Evolutionary conservation across 2,888 invertebrate genomes (phyloP).

Genomic region (Hoplodrina ambigua): DNA sequence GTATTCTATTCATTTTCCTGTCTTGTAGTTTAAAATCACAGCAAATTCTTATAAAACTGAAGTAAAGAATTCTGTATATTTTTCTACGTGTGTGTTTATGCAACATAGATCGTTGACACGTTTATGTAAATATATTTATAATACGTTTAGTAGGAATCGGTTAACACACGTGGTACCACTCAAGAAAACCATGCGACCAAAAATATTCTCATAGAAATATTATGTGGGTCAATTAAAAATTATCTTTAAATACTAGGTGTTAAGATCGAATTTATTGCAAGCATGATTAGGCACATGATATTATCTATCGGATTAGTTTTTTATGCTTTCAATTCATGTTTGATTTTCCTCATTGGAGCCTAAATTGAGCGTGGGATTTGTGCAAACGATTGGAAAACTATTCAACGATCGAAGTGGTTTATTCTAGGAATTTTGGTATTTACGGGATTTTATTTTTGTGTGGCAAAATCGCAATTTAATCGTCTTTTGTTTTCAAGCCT

Average conservation of each 20-base stretch:
- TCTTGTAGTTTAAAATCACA: not conserved
- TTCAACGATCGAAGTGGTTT: not conserved
- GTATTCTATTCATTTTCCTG: not conserved
- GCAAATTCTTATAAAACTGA: not conserved
- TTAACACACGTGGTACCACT: conserved; percentile 35
- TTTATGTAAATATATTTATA: conserved; percentile 34
- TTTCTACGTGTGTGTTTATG: conserved; percentile 22
- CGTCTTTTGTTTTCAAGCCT: no score
- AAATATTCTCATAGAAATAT: conserved; percentile 22
- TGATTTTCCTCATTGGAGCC: conserved; percentile 17
- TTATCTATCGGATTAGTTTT: not conserved
- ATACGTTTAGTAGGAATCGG: conserved; percentile 29
- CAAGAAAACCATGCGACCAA: conserved; percentile 23
- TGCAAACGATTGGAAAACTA: not conserved
- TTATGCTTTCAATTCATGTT: not conserved
- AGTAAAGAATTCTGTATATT: conserved; percentile 14
- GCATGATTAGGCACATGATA: not conserved
- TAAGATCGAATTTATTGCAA: conserved; percentile 16
- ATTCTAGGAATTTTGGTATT: not conserved
- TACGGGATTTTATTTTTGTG: not conserved
- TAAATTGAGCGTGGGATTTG: conserved; percentile 20
- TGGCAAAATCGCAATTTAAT: not conserved
- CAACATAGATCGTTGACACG: conserved; percentile 35
- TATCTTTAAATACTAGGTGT: not conserved
- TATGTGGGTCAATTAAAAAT: conserved; percentile 27